Conservation (phyloP, 2,797 vertebrate genomes). For the Oceanodroma leucorhoa region DNA sequence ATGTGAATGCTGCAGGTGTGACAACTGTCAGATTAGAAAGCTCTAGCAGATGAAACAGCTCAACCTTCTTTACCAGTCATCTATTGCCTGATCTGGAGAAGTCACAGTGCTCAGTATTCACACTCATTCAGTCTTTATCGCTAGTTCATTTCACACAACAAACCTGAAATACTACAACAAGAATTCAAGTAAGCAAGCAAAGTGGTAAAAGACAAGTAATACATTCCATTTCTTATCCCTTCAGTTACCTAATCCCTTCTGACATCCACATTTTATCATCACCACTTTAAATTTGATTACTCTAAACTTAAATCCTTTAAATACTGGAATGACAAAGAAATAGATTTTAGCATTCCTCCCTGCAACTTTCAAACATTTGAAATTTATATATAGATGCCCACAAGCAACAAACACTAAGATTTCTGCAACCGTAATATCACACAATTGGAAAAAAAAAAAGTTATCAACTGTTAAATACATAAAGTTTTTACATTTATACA, state of each 20-base stretch:
- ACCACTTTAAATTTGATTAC: neutral
- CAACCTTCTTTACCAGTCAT: neutral
- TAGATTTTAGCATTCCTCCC: neutral
- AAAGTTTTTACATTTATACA: neutral
- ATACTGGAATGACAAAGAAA: neutral
- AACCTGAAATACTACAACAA: neutral
- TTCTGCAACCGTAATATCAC: accelerated
- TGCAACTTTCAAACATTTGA: neutral
- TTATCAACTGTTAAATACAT: neutral
- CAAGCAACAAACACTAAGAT: neutral
- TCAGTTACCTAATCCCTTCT: neutral
- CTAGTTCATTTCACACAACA: neutral
- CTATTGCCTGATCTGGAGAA: neutral
- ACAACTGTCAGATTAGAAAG: neutral
- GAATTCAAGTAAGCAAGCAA: neutral
- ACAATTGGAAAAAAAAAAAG: neutral
- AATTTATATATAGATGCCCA: neutral
- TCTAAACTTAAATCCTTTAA: neutral
- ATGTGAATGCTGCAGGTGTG: neutral
- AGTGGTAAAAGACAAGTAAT: neutral
- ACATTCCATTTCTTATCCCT: neutral
- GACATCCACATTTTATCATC: neutral
- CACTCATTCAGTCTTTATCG: neutral
- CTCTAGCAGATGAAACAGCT: neutral
- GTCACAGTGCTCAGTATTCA: neutral